Base-by-base conservation (phyloP, 1,140 invertebrate genomes). In the Temnothorax curvispinosus region DNA sequence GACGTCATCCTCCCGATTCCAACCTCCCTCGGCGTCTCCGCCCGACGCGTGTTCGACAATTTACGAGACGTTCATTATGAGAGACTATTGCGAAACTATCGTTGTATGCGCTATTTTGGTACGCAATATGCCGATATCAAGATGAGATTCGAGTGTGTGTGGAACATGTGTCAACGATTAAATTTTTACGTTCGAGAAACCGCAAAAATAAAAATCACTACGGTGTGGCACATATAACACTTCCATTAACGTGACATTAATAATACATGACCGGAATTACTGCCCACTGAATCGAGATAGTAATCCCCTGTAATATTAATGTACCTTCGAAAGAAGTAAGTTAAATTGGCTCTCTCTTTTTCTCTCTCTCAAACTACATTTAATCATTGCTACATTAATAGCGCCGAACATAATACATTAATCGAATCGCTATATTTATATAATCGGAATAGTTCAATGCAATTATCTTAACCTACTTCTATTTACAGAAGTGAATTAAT, bases 1-100 rank as follows among this genome's bases (percentile, higher is more conserved):
- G 75, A 44, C 13, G 9, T 76, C 41, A n/a, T 5, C 21, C 9
- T 15, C 13, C n/a, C 47, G 38, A 76, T 41, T 9, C 41, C 38
- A 11, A 8, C 52, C 11, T 41, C 32, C 44, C 15, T 81, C 27
- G 60, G 4, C 54, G 13, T 69, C 54, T 62, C 44, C 38, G 21
- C 32, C 38, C 41, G 56, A 76, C 58, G 71, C 54, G 27, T 52
- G 35, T 60, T 47, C 32, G 35, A 82, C 52, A 69, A 87, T 64
- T 72, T 87, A 87, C 54, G 67, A 64, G 54, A 64, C 77, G 54
- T 72, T 82, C 54, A 72, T 87, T 87, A 84, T 8, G 35, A 52
- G 47, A 27, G 56, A 86, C 21, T 54, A 47, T 21, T 13, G 41
- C n/a, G 69, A 64, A 50, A 50, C 11, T 65, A 41, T 41, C 58